Evolutionary conservation across 2,888 invertebrate species (phyloP).

Genomic region (Erpobdella octoculata): DNA sequence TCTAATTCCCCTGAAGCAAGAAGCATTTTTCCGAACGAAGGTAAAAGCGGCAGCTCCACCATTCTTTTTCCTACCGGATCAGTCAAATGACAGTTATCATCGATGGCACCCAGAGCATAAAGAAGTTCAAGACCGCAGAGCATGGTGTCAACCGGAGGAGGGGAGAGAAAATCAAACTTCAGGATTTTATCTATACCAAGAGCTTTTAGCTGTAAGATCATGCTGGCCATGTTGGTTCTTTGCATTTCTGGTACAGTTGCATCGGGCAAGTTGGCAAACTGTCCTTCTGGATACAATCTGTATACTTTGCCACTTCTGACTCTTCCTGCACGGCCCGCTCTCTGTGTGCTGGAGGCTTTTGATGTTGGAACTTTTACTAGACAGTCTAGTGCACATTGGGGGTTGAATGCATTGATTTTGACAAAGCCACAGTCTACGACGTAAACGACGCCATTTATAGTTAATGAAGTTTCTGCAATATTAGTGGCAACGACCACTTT

Average conservation of each 20-base stretch:
- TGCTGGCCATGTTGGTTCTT: conserved; percentile 73
- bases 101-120: conserved; percentile 71
- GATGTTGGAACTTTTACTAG: conserved; percentile 75
- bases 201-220: conserved; percentile 82
- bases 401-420: conserved; percentile 81
- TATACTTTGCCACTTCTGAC: conserved; percentile 66
- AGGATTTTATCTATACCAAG: conserved; percentile 85
- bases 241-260: conserved; percentile 84
- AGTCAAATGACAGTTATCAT: conserved; percentile 70
- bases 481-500: conserved; percentile 90
- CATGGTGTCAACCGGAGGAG: conserved; percentile 81
- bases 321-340: conserved; percentile 86
- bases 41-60: conserved; percentile 83
- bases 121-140: conserved; percentile 76
- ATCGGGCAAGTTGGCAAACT: conserved; percentile 63
- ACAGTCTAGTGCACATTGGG: conserved; percentile 61
- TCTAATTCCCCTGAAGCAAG: conserved; percentile 70
- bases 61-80: conserved; percentile 70
- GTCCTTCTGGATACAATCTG: conserved; percentile 61
- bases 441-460: conserved; percentile 83
- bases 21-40: conserved; percentile 77
- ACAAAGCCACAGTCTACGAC: conserved; percentile 94
- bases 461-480: conserved; percentile 91
- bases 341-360: conserved; percentile 78
- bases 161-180: conserved; percentile 80